Conservation (phyloP, 2,113 vertebrate species). For the Nannospalax galili region DNA sequence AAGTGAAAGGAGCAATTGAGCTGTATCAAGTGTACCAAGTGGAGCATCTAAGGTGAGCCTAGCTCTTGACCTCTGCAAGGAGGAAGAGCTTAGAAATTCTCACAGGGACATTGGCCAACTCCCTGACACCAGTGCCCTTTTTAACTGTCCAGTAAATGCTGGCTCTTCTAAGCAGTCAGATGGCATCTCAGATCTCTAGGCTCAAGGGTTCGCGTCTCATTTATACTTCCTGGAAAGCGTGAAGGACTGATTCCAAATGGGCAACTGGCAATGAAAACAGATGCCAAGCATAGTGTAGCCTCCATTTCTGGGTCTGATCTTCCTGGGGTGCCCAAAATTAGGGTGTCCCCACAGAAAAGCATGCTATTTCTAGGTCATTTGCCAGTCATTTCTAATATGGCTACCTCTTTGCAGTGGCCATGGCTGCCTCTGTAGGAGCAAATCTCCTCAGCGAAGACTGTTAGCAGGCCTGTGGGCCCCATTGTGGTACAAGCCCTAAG, state of each 20-base stretch:
- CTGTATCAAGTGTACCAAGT: not conserved
- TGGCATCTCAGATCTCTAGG: conserved; percentile 16
- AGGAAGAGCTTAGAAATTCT: not conserved
- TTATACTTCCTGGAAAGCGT: conserved; percentile 62
- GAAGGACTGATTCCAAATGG: conserved; percentile 39
- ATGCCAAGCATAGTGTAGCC: not conserved
- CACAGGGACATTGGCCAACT: not conserved
- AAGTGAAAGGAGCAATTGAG: not conserved
- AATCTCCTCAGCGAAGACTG: not conserved
- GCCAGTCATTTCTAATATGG: not conserved
- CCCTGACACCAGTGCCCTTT: not conserved
- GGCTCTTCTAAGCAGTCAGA: not conserved
- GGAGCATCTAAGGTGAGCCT: not conserved
- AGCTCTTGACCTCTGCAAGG: not conserved
- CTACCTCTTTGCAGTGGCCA: not conserved
- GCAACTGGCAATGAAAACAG: not conserved
- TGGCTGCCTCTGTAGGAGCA: not conserved
- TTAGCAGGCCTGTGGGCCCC: not conserved
- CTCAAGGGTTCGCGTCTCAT: not conserved
- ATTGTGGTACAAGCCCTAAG: too few relatives aligned
- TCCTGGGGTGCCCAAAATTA: not conserved
- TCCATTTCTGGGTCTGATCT: not conserved
- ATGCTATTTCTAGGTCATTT: not conserved
- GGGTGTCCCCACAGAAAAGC: not conserved
- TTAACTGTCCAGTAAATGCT: conserved; percentile 23